Conservation (phyloP, 2,113 vertebrate species). For the Salvelinus alpinus region DNA sequence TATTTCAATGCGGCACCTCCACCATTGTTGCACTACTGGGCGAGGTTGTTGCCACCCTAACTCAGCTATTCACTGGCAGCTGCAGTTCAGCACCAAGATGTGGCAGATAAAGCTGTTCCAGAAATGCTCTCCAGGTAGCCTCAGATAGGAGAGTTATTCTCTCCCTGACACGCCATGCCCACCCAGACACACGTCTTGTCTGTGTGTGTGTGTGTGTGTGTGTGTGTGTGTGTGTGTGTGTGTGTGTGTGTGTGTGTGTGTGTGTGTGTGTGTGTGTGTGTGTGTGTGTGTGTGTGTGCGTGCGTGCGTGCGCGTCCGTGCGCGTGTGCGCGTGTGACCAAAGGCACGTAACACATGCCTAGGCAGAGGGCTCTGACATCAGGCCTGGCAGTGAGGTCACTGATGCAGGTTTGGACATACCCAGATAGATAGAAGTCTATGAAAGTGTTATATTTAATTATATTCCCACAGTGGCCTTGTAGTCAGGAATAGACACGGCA, state of each 20-base stretch:
- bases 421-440: too few relatives aligned
- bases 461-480: background rate
- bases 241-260: background rate
- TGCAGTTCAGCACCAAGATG: conserved; percentile 54
- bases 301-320: background rate
- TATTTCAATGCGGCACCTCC: background rate
- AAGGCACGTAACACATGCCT: background rate
- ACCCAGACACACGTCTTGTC: conserved; percentile 40
- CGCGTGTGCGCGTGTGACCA: background rate
- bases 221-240: background rate
- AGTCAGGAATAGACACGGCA: background rate
- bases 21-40: background rate
- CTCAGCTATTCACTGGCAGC: conserved; percentile 40
- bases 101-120: conserved; percentile 47
- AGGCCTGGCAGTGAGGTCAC: background rate
- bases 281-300: background rate
- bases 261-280: background rate
- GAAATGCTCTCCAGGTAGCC: conserved; percentile 46
- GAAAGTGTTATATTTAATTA: too few relatives aligned
- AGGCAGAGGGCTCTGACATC: background rate
- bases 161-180: conserved; percentile 40
- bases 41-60: conserved; percentile 16
- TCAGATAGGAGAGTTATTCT: conserved; percentile 50
- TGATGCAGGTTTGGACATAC: background rate
- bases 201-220: background rate